A percentile compares a stretch with the other conserved stretches of the same genome.
Evolutionary conservation across 2,888 invertebrate genomes (phyloP).

Genomic region (Monoplex corrugatus): DNA sequence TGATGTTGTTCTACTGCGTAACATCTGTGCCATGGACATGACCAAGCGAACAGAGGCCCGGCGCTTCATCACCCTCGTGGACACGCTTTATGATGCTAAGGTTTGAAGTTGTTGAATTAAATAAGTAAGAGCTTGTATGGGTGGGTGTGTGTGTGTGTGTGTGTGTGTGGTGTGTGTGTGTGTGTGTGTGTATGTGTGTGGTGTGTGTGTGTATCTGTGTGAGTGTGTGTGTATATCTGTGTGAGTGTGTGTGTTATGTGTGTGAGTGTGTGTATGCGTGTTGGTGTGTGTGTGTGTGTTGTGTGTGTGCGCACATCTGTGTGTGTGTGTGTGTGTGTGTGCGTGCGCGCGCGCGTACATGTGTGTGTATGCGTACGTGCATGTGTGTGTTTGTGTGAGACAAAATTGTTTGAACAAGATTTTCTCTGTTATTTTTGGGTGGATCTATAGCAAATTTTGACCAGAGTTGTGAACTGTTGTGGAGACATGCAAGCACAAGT

Average conservation of each 20-base stretch:
- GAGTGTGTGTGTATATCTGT: not conserved
- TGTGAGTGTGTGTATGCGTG: not conserved
- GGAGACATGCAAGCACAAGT: no score
- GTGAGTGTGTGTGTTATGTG: not conserved
- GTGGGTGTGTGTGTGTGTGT: not conserved
- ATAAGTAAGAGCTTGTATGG: no score
- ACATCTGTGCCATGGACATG: slow-evolving; percentile 92
- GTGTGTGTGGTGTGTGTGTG: not conserved
- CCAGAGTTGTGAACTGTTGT: no score
- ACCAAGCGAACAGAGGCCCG: slow-evolving; percentile 92
- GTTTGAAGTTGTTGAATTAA: slow-evolving; percentile 82
- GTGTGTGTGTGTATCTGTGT: not conserved
- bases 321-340: not conserved
- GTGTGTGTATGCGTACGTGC: not conserved
- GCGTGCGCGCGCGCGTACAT: not conserved
- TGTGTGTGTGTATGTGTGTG: not conserved
- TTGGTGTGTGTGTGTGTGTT: not conserved
- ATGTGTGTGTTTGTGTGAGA: not conserved
- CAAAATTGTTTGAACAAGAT: no score
- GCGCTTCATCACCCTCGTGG: slow-evolving; percentile 97
- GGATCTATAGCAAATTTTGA: no score
- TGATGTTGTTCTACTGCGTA: slow-evolving; percentile 95
- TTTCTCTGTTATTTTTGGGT: no score
- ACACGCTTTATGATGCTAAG: slow-evolving; percentile 96
- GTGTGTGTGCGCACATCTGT: not conserved